Base-by-base conservation (phyloP, 1,140 invertebrate species). In the Aricia agestis region DNA sequence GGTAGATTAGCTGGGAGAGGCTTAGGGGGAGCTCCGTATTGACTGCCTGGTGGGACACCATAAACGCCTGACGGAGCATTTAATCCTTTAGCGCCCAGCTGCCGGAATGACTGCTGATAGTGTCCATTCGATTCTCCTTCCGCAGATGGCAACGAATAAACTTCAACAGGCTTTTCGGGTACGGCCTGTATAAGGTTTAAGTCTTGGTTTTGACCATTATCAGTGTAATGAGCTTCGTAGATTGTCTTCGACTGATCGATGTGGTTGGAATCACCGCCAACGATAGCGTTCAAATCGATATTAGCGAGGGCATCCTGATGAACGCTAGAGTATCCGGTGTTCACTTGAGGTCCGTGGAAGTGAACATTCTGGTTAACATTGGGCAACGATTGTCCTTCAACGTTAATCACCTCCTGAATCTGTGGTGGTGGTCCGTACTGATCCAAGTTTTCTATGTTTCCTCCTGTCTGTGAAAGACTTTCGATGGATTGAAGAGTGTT, bases 1-100 rank as follows among this genome's bases (percentile, higher is more conserved):
- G 92, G 86, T 9, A 92, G 77, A 78, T 92, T 74, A 77, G 92
- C 25, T 81, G 85, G 71, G 75, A 92, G 75, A 61, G 90, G 84
- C 79, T 90, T 77, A 10, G 94, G 92, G 11, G 93, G 93, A 19
- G 92, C 92, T 18, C 93, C 93, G 69, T 94, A 93, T 76, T 88
- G 91, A 57, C 90, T 92, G 69, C 86, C 92, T 69, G 92, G 92
- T 18, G 93, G 92, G 1, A 92, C 82, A 52, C 92, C 92, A 85
- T 94, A 94, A 18, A 93, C 68, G 3, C 92, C 93, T 74, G 92
- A 93, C 32, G 93, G 92, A 18, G 93, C 92, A 17, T 91, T 85
- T 32, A 94, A 80, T 9, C 93, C 93, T 81, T 92, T 92, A 57
- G 87, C 87, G n/a, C 86, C 85, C 63, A 91, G 84, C 32, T 91